phyloP scores from a whole-genome alignment of 2,888 invertebrate species.

The Celastrina argiolus region DNA sequence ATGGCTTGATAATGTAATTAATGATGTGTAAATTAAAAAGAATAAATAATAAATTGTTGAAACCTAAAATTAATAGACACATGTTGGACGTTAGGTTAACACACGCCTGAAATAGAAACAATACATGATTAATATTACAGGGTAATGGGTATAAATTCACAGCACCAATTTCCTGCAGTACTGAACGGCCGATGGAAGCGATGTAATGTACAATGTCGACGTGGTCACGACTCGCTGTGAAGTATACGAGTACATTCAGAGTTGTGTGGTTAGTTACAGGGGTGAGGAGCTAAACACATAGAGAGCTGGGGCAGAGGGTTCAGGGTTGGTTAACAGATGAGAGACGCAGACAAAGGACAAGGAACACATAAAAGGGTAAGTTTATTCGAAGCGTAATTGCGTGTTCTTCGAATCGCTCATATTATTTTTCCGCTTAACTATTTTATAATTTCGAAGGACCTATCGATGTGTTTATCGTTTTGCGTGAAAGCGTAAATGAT shows the following conservation, averaged over 20 bases:
- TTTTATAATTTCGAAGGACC: constrained; percentile 36
- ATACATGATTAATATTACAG: constrained; percentile 6
- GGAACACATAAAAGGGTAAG: constrained; percentile 80
- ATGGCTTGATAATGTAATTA: neutral
- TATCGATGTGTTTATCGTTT: constrained; percentile 72
- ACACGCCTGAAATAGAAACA: constrained; percentile 17
- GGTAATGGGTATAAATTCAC: constrained; percentile 13
- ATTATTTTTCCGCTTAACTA: constrained; percentile 56
- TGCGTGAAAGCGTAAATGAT: constrained; percentile 79
- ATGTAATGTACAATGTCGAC: constrained; percentile 74
- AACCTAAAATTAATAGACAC: neutral
- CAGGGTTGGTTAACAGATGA: constrained; percentile 83
- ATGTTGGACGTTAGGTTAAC: neutral
- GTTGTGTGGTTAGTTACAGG: constrained; percentile 73
- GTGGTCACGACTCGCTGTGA: constrained; percentile 64
- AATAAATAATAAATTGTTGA: neutral
- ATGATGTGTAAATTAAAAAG: neutral
- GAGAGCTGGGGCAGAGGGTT: constrained; percentile 74
- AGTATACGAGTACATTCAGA: constrained; percentile 68
- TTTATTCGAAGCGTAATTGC: constrained; percentile 77
- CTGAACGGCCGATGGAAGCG: constrained; percentile 66
- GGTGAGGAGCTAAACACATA: constrained; percentile 78
- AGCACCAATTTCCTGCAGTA: constrained; percentile 66
- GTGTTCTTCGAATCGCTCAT: constrained; percentile 75
- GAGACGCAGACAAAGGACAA: constrained; percentile 89